Conservation (phyloP, 2,113 vertebrate species). For the Raphicerus campestris region DNA sequence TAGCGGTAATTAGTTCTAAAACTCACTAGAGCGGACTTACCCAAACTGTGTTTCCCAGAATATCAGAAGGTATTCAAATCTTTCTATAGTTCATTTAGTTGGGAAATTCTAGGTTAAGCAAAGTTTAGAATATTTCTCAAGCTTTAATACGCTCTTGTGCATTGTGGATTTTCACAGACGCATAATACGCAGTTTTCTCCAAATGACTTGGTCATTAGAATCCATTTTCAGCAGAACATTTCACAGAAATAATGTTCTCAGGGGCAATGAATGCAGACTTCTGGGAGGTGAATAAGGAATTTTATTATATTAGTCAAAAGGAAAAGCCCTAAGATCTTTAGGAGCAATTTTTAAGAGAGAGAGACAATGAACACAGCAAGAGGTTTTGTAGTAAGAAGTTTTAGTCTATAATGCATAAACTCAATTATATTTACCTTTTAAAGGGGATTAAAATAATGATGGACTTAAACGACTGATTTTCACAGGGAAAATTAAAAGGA, state of each 20-base stretch:
- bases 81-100: conserved; percentile 20
- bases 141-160: conserved; percentile 37
- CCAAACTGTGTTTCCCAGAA: neutral
- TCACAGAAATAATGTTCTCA: conserved; percentile 46
- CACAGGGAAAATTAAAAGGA: neutral
- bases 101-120: conserved; percentile 47
- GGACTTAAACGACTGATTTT: neutral
- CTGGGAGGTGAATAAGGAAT: neutral
- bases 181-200: conserved; percentile 20
- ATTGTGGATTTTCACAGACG: conserved; percentile 19
- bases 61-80: neutral
- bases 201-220: conserved; percentile 42
- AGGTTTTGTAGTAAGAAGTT: neutral
- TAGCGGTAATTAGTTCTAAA: neutral
- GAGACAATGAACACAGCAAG: neutral
- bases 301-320: conserved; percentile 34
- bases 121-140: conserved; percentile 40
- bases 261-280: conserved; percentile 26
- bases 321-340: conserved; percentile 5
- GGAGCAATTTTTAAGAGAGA: neutral
- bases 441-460: neutral
- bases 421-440: neutral
- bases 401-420: neutral
- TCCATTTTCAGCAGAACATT: conserved; percentile 44
- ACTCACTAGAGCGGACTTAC: neutral